Base-by-base conservation (phyloP, 2,113 vertebrate species). In the Cryptoleucopteryx plumbea region DNA sequence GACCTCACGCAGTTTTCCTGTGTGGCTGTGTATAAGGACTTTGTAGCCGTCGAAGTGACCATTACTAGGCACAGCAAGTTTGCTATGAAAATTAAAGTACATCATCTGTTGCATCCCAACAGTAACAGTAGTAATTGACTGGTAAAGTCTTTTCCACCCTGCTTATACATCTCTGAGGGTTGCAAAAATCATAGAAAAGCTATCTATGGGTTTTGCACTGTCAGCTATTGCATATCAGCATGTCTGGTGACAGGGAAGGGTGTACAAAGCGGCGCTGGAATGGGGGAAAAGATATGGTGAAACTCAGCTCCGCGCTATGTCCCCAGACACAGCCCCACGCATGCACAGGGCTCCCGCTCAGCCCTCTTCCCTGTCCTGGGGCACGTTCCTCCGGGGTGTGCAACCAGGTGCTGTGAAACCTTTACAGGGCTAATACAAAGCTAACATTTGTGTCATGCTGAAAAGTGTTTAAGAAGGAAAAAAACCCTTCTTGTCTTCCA, bases 401-500 rank as follows among this genome's bases (percentile, higher is more conserved):
- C 80, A 81, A 3, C 38, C 59, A 73, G 55, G 48, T 50, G 32
- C 86, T 58, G 53, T 3, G 29, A 81, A 81, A 82, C 29, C 55
- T 90, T 81, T 34, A 29, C n/a, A 74, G 59, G 32, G 17, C 38
- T 95, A 93, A 93, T 29, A 78, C 63, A 93, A 80, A 95, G 80
- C 68, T 71, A 68, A 83, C 22, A 40, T 59, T 88, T 82, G 31
- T 82, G 68, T 83, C 68, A 17, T 32, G 72, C 86, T 75, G 86
- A 92, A 94, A 92, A 10, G 26, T 40, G 34, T 92, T 71, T 81
- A 65, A 93, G 63, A 25, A 86, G 77, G 47, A 88, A 92, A 92
- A 83, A 94, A 91, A 34, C 86, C 86, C 55, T 96, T 75, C 65
- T 80, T 93, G 45, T 84, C 82, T 93, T 56, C 52, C 72, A 88